Evolutionary conservation across 2,888 invertebrate species (phyloP).

Genomic region (Desoria tigrina): DNA sequence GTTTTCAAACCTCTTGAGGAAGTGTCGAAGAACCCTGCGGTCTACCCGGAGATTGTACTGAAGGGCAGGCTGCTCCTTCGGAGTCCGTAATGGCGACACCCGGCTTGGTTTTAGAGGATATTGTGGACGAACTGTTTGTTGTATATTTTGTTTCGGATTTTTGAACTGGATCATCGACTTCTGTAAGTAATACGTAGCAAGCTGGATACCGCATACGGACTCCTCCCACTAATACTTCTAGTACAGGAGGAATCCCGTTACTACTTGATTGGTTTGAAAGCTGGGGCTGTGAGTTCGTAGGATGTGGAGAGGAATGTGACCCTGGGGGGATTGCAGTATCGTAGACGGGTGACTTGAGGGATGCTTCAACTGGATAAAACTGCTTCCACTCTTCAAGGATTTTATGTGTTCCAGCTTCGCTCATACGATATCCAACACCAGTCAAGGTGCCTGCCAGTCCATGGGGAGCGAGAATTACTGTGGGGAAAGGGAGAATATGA

Average conservation of each 20-base stretch:
- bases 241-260: conserved; percentile 48
- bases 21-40: conserved; percentile 47
- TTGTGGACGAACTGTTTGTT: neutral
- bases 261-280: conserved; percentile 54
- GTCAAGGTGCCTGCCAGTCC: conserved; percentile 90
- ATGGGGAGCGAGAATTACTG: conserved; percentile 93
- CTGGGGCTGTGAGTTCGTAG: conserved; percentile 29
- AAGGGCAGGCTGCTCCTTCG: conserved; percentile 48
- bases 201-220: conserved; percentile 94
- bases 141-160: conserved; percentile 25
- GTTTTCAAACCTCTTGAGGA: conserved; percentile 35
- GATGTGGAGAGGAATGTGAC: conserved; percentile 48
- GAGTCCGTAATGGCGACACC: conserved; percentile 42
- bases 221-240: conserved; percentile 68
- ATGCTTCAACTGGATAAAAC: conserved; percentile 80
- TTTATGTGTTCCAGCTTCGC: conserved; percentile 71
- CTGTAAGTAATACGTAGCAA: conserved; percentile 88
- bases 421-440: conserved; percentile 70
- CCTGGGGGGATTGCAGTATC: conserved; percentile 40
- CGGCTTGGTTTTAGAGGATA: conserved; percentile 20
- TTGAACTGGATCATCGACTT: conserved; percentile 68
- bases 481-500: conserved; percentile 55
- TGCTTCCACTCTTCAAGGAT: conserved; percentile 92
- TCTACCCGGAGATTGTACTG: conserved; percentile 45
- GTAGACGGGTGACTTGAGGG: conserved; percentile 49